Evolutionary conservation across 1,140 invertebrate genomes (phyloP).

Genomic region (Trichonephila clavipes): DNA sequence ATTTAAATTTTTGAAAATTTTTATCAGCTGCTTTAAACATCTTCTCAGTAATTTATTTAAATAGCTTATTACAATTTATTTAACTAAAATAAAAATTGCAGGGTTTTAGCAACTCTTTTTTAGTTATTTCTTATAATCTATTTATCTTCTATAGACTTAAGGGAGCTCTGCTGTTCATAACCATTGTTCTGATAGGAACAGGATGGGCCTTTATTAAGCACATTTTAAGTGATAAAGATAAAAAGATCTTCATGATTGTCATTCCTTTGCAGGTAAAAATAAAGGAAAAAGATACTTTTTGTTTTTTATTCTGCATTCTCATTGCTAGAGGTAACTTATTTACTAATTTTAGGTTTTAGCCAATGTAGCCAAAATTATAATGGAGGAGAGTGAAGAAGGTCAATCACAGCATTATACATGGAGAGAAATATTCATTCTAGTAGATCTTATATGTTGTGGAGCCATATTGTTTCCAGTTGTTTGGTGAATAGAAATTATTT

Average conservation of each 20-base stretch:
- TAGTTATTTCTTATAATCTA: too few relatives aligned
- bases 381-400: conserved; percentile 98
- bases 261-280: conserved; percentile 94
- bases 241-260: conserved; percentile 99
- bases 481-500: conserved; percentile 82
- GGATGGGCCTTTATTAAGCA: conserved; percentile 99
- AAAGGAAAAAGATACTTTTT: neutral
- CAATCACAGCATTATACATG: conserved; percentile 93
- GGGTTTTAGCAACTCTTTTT: too few relatives aligned
- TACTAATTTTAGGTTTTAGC: conserved; percentile 88
- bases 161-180: conserved; percentile 97
- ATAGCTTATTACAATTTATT: neutral
- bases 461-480: conserved; percentile 98
- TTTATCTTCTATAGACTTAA: conserved; percentile 85
- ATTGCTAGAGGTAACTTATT: conserved; percentile 29
- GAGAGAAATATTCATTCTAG: conserved; percentile 95
- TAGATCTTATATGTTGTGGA: conserved; percentile 98
- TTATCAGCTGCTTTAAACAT: neutral
- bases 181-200: conserved; percentile 97
- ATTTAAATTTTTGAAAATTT: too few relatives aligned
- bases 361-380: conserved; percentile 97
- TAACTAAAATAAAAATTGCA: neutral
- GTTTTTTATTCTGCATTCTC: neutral
- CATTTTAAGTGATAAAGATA: conserved; percentile 96
- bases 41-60: neutral